A percentile compares a stretch with the other conserved stretches of the same genome.
These are phyloP conservation scores for Typhlichthys eigenmanni DNA, from an alignment of 2,797 vertebrate species.

Conservation along the genomic window DNA sequence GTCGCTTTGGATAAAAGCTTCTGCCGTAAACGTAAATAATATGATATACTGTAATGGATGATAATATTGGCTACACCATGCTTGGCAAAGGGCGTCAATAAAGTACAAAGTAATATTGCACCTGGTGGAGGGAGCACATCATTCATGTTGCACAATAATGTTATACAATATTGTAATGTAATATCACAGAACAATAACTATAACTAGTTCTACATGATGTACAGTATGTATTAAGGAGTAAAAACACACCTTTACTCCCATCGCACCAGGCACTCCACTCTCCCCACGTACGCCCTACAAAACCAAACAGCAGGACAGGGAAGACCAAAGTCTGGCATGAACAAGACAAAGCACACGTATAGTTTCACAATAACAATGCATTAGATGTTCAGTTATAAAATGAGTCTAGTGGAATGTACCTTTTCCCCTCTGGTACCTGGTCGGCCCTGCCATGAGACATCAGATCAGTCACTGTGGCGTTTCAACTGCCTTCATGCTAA, in stretches of 20 bases:
- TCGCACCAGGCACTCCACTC: slow-evolving; percentile 63
- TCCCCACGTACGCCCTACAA: slow-evolving; percentile 71
- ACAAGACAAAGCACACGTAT: background rate
- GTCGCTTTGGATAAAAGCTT: too few species aligned
- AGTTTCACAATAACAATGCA: background rate
- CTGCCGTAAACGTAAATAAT: too few species aligned
- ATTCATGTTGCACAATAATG: too few species aligned
- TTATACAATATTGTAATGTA: too few species aligned
- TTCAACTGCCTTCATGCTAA: background rate
- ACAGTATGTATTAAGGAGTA: too few species aligned
- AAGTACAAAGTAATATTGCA: too few species aligned
- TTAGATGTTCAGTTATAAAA: background rate
- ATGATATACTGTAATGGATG: too few species aligned
- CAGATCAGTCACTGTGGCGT: background rate
- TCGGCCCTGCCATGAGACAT: slow-evolving; percentile 68
- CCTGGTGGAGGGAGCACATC: too few species aligned
- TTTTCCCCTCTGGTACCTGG: slow-evolving; percentile 82
- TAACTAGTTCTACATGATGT: too few species aligned
- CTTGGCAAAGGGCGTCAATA: too few species aligned
- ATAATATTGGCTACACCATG: too few species aligned
- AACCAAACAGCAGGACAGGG: background rate
- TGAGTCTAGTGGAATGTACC: slow-evolving; percentile 63
- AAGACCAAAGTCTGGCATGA: background rate
- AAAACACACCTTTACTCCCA: slow-evolving; percentile 68
- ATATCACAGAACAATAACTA: too few species aligned